Base-by-base conservation (phyloP, 2,888 invertebrate genomes). In the Hedychridium roseum region DNA sequence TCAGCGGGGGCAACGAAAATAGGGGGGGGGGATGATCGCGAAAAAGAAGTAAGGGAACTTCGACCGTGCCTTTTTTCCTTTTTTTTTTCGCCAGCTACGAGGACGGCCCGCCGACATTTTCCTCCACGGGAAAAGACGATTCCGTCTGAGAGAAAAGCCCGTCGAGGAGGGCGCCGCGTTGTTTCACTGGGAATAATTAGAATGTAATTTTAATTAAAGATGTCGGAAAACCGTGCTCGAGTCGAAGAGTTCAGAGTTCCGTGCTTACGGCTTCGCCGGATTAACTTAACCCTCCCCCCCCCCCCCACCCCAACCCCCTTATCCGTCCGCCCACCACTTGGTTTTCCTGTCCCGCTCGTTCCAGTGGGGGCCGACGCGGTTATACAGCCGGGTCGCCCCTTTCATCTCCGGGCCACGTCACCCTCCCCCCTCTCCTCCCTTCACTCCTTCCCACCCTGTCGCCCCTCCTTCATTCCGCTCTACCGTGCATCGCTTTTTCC, bases 231-330 rank as follows among this genome's bases (percentile, higher is more conserved):
- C n/a, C 12, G 17, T 15, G 9, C 26, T 15, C 17, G 4, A 15
- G n/a, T n/a, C n/a, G n/a, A n/a, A n/a, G n/a, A n/a, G n/a, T n/a
- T 18, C 18, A 37, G 11, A 4, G 9, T n/a, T n/a, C n/a, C n/a
- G 27, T n/a, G 42, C 12, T 11, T 14, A 17, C 12, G 23, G 17
- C 18, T 17, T 42, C 43, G 28, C 17, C 45, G 50, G 50, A 62
- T 62, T 60, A 58, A 66, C 57, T 66, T 56, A 57, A 59, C 55
- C 54, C 58, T 59, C 48, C 34, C 47, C 20, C 20, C 15, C 17
- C 37, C 41, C 43, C 44, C 35, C 41, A 42, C 35, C 35, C 36
- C 26, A 23, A 12, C n/a, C 30, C 17, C 11, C 20, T 17, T 31
- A 23, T 12, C 35, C 20, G 3, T 15, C 27, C 14, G 16, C 30